These are phyloP conservation scores for Phyllotreta cruciferae DNA, from an alignment of 2,888 invertebrate genomes.

Conservation along the genomic window DNA sequence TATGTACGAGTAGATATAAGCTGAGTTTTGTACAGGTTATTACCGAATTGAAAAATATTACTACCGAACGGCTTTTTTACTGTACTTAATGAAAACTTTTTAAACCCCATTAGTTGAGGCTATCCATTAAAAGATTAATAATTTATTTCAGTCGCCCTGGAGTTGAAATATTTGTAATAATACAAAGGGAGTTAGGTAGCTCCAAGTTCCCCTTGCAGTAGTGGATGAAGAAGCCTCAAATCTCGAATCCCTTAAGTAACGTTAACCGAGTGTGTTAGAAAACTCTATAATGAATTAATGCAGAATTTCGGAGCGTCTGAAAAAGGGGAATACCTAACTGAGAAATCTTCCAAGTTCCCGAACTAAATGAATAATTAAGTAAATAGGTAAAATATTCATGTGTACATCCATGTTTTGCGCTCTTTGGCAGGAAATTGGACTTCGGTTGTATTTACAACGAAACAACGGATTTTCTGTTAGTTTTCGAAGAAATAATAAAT, in stretches of 20 bases:
- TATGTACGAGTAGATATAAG: no score
- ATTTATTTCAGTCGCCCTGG: no score
- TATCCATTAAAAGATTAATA: no score
- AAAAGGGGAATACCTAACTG: conserved; percentile 37
- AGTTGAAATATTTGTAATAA: no score
- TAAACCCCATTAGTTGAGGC: no score
- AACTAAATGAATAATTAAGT: conserved; percentile 43
- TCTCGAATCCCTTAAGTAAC: conserved; percentile 19
- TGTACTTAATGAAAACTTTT: no score
- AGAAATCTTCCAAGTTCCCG: conserved; percentile 24
- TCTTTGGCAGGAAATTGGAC: conserved; percentile 5
- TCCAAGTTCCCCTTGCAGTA: no score
- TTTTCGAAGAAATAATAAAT: conserved; percentile 11
- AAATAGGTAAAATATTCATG: conserved; percentile 42
- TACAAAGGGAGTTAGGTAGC: no score
- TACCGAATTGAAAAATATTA: no score
- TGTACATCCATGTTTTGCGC: conserved; percentile 12
- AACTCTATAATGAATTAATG: conserved; percentile 26
- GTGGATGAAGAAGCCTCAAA: not conserved
- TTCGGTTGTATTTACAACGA: conserved; percentile 2
- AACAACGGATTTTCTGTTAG: conserved; percentile 1
- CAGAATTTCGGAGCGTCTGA: conserved; percentile 27
- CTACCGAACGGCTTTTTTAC: no score
- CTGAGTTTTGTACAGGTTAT: no score
- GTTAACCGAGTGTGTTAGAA: conserved; percentile 14